A percentile compares a stretch with the other conserved stretches of the same genome.
Conservation (phyloP, 1,140 invertebrate genomes). For the Pseudomyrmex concolor region DNA sequence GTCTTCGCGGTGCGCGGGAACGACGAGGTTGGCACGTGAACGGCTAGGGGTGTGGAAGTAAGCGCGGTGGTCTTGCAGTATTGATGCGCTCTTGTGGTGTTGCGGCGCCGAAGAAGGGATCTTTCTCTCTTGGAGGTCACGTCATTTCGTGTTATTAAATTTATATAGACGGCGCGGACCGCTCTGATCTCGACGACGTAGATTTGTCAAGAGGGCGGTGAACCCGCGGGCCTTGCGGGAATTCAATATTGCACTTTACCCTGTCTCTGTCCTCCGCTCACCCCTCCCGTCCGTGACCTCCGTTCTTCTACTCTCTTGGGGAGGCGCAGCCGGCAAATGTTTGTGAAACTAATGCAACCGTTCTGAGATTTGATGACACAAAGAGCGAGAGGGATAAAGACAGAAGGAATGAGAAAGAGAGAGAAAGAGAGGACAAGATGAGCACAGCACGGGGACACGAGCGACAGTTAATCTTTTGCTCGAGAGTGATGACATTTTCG, state of each 20-base stretch:
- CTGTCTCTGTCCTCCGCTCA: constrained; percentile 50
- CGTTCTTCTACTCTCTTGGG: constrained; percentile 63
- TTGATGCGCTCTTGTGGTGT: constrained; percentile 60
- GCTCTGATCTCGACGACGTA: constrained; percentile 72
- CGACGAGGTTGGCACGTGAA: background rate
- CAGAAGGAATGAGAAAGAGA: background rate
- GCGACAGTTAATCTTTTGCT: constrained; percentile 49
- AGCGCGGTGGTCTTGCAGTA: constrained; percentile 40
- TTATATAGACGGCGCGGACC: constrained; percentile 74
- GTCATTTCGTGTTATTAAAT: constrained; percentile 78
- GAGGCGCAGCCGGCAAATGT: constrained; percentile 71
- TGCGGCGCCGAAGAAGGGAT: constrained; percentile 24
- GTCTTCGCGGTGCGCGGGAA: background rate
- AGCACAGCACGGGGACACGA: constrained; percentile 1
- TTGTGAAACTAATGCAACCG: constrained; percentile 74
- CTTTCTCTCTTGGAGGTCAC: constrained; percentile 66
- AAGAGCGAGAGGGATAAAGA: constrained; percentile 54
- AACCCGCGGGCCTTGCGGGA: constrained; percentile 72
- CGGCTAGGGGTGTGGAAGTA: constrained; percentile 43
- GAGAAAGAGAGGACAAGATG: background rate
- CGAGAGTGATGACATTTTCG: constrained; percentile 39
- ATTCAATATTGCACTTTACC: constrained; percentile 76
- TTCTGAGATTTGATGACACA: constrained; percentile 71
- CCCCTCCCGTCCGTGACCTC: constrained; percentile 4
- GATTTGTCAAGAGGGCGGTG: constrained; percentile 72